Base-by-base conservation (phyloP, 2,888 invertebrate species). In the Stegana nigrithorax region DNA sequence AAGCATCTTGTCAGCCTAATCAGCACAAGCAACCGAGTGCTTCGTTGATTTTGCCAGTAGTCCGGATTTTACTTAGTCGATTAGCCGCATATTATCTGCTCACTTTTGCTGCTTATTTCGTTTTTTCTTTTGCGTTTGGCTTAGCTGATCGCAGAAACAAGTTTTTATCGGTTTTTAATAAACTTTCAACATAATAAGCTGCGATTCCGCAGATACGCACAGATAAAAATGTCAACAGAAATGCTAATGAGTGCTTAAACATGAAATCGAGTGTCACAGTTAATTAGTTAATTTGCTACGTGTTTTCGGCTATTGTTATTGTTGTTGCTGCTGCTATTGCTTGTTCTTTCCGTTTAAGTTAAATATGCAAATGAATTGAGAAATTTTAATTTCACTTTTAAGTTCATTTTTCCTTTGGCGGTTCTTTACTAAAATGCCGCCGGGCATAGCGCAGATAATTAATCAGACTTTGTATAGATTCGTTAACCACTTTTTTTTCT, bases 221-320 rank as follows among this genome's bases (percentile, higher is more conserved):
- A 50, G 58, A 45, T 60, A 60, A 64, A 36, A 57, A 26, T 62
- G 60, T 60, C 62, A 61, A 45, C 57, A 50, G 58, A 62, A 56
- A 59, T 63, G 63, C 59, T 65, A 64, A 64, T 62, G 63, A 65
- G 59, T 27, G 58, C 50, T 27, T 47, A 32, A 64, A 68, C 66
- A 68, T 65, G 62, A 68, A 60, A 50, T 58, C 53, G 59, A 36
- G 60, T 62, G 66, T 67, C 61, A 62, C 50, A 65, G 56, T 67
- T 68, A 63, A 68, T 66, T 68, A 64, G 58, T 68, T 65, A 63
- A 66, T 65, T 66, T 65, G 62, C 59, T 65, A 64, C 12, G 26
- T 50, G n/a, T 25, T 25, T 50, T n/a, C n/a, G n/a, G n/a, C n/a
- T n/a, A n/a, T n/a, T n/a, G n/a, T n/a, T n/a, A n/a, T n/a, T n/a